Evolutionary conservation across 2,113 vertebrate genomes (phyloP).

Genomic region (human (Homo sapiens)): GRCh38 chr3:161795001-161795500

Average conservation of each 20-base stretch:
- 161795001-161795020: not conserved
- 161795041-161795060: not conserved
- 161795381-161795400: not conserved
- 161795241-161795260: conserved; percentile 1
- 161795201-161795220: conserved; percentile 65
- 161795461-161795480: not conserved
- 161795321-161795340: not conserved
- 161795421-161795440: not conserved
- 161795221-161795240: conserved; percentile 19
- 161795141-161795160: conserved; percentile 51
- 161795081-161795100: not conserved
- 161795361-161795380: not conserved
- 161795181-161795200: conserved; percentile 58
- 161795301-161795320: conserved; percentile 5
- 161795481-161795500: not conserved
- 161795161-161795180: conserved; percentile 61
- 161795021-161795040: not conserved
- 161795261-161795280: not conserved
- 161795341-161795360: not conserved
- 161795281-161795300: not conserved
- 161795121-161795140: conserved; percentile 32
- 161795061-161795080: not conserved
- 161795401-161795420: not conserved
- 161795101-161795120: not conserved
- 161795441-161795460: conserved; percentile 24